Conservation (phyloP, 2,797 vertebrate species). For the Cyclura pinguis region DNA sequence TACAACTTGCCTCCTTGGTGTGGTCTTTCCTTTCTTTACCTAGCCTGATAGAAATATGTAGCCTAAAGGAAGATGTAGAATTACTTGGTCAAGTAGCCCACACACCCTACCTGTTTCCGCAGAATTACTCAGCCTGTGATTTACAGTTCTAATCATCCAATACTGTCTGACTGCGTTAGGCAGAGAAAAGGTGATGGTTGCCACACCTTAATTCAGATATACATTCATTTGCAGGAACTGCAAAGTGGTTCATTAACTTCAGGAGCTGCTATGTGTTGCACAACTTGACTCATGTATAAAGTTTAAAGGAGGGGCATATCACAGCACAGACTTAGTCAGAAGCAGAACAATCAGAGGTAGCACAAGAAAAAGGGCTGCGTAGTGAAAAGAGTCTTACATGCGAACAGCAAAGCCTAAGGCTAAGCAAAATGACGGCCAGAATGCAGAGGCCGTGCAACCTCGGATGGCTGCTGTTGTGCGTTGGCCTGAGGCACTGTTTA, state of each 20-base stretch:
- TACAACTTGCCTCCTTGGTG: background rate
- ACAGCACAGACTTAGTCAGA: constrained; percentile 77
- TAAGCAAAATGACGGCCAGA: constrained; percentile 70
- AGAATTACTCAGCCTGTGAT: constrained; percentile 87
- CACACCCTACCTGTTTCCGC: constrained; percentile 70
- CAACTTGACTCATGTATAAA: constrained; percentile 85
- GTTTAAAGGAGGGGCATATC: constrained; percentile 83
- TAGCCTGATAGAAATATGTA: constrained; percentile 58
- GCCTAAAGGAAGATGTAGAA: constrained; percentile 68
- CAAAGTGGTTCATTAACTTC: constrained; percentile 70
- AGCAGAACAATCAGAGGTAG: constrained; percentile 71
- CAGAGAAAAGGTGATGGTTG: constrained; percentile 78
- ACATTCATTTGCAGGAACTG: constrained; percentile 72
- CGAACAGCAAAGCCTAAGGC: constrained; percentile 44
- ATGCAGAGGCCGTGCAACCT: constrained; percentile 55
- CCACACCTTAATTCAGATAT: constrained; percentile 76
- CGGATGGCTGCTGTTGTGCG: constrained; percentile 77
- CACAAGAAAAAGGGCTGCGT: constrained; percentile 80
- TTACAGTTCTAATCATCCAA: constrained; percentile 74
- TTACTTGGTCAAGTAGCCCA: constrained; percentile 51
- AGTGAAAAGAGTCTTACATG: constrained; percentile 57
- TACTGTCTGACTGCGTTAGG: constrained; percentile 73
- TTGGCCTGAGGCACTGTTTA: constrained; percentile 79
- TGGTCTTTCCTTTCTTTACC: background rate
- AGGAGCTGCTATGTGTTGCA: constrained; percentile 62